A percentile compares a stretch with the other conserved stretches of the same genome.
phyloP scores from a whole-genome alignment of 2,797 vertebrate species.

The Salmo trutta region DNA sequence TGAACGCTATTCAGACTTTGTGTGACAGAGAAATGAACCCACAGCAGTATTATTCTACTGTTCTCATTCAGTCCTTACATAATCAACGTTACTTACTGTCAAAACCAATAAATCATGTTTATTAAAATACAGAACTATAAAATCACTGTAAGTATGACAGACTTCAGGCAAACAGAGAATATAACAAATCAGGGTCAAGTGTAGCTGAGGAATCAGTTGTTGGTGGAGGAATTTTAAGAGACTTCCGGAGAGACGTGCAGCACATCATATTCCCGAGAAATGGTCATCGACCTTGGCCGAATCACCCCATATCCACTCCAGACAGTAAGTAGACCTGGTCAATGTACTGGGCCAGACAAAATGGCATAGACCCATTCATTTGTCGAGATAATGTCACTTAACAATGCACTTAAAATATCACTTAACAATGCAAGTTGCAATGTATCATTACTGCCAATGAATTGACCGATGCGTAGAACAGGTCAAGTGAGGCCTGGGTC shows the following conservation, averaged over 20 bases:
- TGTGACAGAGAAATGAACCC: neutral
- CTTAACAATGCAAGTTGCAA: neutral
- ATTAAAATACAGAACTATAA: constrained; percentile 27
- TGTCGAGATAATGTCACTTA: neutral
- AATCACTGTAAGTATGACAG: constrained; percentile 55
- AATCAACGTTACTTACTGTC: constrained; percentile 25
- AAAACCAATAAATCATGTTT: neutral
- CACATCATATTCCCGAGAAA: constrained; percentile 40
- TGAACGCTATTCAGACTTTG: neutral
- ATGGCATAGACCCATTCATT: neutral
- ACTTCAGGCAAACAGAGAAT: constrained; percentile 36
- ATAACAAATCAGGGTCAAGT: constrained; percentile 35
- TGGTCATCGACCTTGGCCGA: constrained; percentile 44
- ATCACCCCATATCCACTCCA: constrained; percentile 21
- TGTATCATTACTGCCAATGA: neutral
- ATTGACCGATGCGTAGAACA: neutral
- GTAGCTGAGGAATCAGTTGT: constrained; percentile 30
- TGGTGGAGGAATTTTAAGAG: constrained; percentile 15
- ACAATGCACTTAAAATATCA: too few species aligned
- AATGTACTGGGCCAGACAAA: neutral
- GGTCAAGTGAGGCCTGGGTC: neutral
- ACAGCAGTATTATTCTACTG: constrained; percentile 4
- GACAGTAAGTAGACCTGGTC: constrained; percentile 16
- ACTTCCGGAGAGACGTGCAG: constrained; percentile 31
- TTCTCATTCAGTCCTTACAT: constrained; percentile 16